Percentiles rank a stretch among this genome's conserved stretches.
Conservation (phyloP, 2,797 vertebrate species). For the Sparidentex hasta region DNA sequence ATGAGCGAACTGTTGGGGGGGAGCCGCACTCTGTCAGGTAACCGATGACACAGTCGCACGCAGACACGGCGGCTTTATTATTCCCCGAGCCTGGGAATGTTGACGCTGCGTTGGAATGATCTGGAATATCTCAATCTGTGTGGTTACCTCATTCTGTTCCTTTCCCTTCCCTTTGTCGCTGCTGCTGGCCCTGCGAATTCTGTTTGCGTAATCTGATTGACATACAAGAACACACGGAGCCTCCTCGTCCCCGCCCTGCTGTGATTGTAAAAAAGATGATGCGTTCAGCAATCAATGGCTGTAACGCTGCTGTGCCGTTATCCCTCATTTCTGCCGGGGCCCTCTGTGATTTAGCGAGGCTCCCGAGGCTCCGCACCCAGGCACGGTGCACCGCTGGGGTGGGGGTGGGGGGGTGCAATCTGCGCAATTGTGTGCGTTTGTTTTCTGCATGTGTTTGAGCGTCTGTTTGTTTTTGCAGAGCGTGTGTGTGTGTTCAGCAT, state of each 20-base stretch:
- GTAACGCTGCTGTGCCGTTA: constrained; percentile 64
- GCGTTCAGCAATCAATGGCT: constrained; percentile 64
- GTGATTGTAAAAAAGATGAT: constrained; percentile 66
- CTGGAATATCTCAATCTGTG: neutral
- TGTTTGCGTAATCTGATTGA: constrained; percentile 32
- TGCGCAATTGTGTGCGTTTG: constrained; percentile 23
- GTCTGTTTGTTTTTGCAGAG: constrained; percentile 19
- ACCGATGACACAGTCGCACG: neutral
- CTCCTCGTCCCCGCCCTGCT: constrained; percentile 13
- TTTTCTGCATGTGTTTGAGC: constrained; percentile 36
- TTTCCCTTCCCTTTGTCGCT: constrained; percentile 1
- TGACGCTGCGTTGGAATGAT: neutral
- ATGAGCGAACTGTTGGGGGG: neutral
- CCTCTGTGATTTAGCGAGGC: constrained; percentile 69
- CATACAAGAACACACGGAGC: constrained; percentile 26
- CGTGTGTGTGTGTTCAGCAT: constrained; percentile 34
- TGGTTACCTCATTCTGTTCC: neutral
- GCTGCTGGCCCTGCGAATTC: constrained; percentile 31
- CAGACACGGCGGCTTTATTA: neutral
- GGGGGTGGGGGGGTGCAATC: constrained; percentile 35
- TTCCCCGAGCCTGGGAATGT: neutral
- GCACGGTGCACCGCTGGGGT: constrained; percentile 14
- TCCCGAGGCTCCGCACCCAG: constrained; percentile 62
- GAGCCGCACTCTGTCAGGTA: neutral
- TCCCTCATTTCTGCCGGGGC: constrained; percentile 66